A percentile compares a stretch with the other conserved stretches of the same genome.
Conservation (phyloP, 2,797 vertebrate species). For the Sebastiscus tertius region DNA sequence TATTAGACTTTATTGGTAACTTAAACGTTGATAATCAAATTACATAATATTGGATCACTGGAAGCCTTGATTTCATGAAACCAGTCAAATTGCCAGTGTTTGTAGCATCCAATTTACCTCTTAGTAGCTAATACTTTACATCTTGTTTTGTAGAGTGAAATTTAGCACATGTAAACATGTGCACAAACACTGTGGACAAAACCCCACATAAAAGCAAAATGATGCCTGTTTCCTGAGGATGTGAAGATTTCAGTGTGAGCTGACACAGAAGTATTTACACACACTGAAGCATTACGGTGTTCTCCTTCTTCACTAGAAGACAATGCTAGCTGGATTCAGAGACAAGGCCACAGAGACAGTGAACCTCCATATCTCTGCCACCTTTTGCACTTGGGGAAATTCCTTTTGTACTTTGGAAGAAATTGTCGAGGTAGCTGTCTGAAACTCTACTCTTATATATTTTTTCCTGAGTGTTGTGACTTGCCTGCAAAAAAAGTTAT, state of each 20-base stretch:
- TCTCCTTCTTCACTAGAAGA: background rate
- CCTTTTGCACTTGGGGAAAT: conserved; percentile 25
- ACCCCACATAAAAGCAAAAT: background rate
- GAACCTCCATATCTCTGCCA: background rate
- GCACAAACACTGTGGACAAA: background rate
- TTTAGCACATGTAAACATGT: background rate
- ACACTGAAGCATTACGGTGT: background rate
- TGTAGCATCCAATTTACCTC: background rate
- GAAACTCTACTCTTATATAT: conserved; percentile 34
- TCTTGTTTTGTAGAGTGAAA: too few species aligned
- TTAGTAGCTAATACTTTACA: too few species aligned
- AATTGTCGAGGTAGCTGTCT: conserved; percentile 35
- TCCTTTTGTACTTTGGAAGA: conserved; percentile 13
- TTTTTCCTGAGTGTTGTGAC: conserved; percentile 8
- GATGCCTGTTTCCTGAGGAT: background rate
- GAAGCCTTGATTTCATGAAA: background rate
- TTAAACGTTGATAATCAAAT: background rate
- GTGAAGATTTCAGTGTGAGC: background rate
- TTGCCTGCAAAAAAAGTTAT: conserved; percentile 23
- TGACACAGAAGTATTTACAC: background rate
- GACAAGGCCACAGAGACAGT: background rate
- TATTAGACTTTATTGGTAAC: background rate
- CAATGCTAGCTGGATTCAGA: background rate
- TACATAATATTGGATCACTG: background rate
- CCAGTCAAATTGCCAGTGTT: background rate